These are phyloP conservation scores for Lampris incognitus DNA, from an alignment of 2,113 vertebrate species.

Conservation along the genomic window DNA sequence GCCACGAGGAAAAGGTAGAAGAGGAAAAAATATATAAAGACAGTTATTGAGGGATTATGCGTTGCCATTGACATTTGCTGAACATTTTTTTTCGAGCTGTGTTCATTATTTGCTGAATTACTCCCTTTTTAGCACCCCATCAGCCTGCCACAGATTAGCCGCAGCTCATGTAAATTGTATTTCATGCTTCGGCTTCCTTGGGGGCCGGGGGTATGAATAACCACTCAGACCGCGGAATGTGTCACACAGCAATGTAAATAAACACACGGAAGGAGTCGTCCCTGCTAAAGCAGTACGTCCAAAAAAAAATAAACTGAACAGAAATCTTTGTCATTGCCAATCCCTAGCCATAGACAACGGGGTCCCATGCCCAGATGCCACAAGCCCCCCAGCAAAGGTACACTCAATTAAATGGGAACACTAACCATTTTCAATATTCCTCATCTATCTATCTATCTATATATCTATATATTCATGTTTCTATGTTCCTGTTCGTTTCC, in stretches of 20 bases:
- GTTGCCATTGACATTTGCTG: conserved; percentile 77
- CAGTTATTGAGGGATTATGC: conserved; percentile 70
- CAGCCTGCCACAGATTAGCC: conserved; percentile 68
- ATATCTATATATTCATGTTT: no score
- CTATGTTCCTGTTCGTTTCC: no score
- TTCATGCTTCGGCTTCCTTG: conserved; percentile 67
- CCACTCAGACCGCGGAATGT: conserved; percentile 50
- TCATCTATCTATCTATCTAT: no score
- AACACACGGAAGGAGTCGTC: conserved; percentile 1
- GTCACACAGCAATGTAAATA: conserved; percentile 56
- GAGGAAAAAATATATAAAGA: conserved; percentile 25
- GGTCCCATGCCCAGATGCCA: no score
- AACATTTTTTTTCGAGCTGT: conserved; percentile 69
- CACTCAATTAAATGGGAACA: no score
- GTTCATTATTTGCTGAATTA: conserved; percentile 80
- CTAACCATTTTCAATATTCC: no score
- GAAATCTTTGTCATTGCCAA: no score
- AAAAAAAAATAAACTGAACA: no score
- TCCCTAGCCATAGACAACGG: no score
- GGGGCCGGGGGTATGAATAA: conserved; percentile 56
- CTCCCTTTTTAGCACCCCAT: conserved; percentile 80
- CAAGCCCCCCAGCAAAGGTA: no score
- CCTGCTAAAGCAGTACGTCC: no score
- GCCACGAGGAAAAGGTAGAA: neutral
- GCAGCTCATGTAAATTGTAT: conserved; percentile 76